These are phyloP conservation scores for Sinosuthora webbiana DNA, from an alignment of 2,113 vertebrate genomes.

Conservation along the genomic window DNA sequence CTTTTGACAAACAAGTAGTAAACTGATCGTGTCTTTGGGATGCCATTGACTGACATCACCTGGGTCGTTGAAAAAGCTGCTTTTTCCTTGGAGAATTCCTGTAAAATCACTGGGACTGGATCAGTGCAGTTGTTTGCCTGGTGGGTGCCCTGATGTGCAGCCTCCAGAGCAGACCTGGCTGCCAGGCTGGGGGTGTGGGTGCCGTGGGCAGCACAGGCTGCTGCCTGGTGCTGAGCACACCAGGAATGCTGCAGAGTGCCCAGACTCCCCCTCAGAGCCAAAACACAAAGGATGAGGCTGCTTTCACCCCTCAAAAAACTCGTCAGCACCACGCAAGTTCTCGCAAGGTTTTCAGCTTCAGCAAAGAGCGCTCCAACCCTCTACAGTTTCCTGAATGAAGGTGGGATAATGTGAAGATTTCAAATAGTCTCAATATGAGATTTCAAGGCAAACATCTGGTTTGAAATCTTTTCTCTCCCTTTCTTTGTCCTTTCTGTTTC, in stretches of 20 bases:
- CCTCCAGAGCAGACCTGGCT: too few relatives aligned
- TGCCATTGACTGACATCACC: background rate
- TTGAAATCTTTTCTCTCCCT: background rate
- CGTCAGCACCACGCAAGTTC: background rate
- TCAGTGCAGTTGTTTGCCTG: too few relatives aligned
- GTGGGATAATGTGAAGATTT: background rate
- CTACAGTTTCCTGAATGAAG: background rate
- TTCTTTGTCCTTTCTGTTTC: background rate
- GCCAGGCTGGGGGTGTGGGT: background rate
- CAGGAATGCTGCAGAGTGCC: background rate
- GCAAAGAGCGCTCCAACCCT: background rate
- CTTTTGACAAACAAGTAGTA: background rate
- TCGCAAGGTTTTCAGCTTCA: background rate
- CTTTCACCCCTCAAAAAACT: background rate
- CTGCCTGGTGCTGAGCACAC: background rate
- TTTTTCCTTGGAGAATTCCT: background rate
- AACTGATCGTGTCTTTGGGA: background rate
- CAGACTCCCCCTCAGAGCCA: background rate
- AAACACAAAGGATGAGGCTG: background rate
- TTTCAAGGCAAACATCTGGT: background rate
- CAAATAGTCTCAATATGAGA: background rate
- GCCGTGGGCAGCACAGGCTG: rapidly evolving
- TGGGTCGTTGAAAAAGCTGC: background rate
- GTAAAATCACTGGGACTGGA: background rate
- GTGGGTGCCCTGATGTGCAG: background rate